Evolutionary conservation across 2,888 invertebrate species (phyloP).

Genomic region (Epistrophella euchroma): DNA sequence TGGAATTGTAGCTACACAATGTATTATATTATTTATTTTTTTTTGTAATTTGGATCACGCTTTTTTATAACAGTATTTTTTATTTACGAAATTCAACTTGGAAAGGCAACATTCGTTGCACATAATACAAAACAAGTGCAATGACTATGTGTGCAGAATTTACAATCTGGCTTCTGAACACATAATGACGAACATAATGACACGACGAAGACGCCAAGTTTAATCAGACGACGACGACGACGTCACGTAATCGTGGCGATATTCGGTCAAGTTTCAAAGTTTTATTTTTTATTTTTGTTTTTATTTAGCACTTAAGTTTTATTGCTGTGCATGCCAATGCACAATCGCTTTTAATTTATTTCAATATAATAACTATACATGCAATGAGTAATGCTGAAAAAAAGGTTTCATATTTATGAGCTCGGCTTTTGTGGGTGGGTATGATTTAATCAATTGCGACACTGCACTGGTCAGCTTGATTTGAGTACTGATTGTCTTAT

Average conservation of each 20-base stretch:
- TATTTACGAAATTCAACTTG: slow-evolving; percentile 43
- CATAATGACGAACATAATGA: slow-evolving; percentile 7
- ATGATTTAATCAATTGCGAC: slow-evolving; percentile 40
- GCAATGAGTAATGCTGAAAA: slow-evolving; percentile 42
- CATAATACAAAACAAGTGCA: slow-evolving; percentile 62
- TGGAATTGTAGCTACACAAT: neutral
- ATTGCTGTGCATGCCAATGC: slow-evolving; percentile 59
- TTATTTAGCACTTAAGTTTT: slow-evolving; percentile 42
- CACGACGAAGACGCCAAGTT: slow-evolving; percentile 16
- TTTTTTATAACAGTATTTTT: slow-evolving; percentile 4
- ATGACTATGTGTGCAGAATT: slow-evolving; percentile 44
- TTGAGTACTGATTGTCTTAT: neutral
- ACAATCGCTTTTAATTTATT: slow-evolving; percentile 44
- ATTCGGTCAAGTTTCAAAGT: slow-evolving; percentile 56
- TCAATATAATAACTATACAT: slow-evolving; percentile 16
- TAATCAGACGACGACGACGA: slow-evolving; percentile 24
- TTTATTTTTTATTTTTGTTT: slow-evolving; percentile 26
- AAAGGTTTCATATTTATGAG: slow-evolving; percentile 26
- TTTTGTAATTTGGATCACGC: neutral
- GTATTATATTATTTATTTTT: neutral
- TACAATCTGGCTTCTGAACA: slow-evolving; percentile 11
- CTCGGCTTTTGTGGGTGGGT: slow-evolving; percentile 47
- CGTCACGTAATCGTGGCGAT: slow-evolving; percentile 46
- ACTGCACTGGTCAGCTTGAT: slow-evolving; percentile 18
- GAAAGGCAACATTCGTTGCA: slow-evolving; percentile 38